Percentiles rank a stretch among this genome's conserved stretches.
These are phyloP conservation scores for Anthopleura sola DNA, from an alignment of 64 coral and sea anemone species.

Conservation along the genomic window DNA sequence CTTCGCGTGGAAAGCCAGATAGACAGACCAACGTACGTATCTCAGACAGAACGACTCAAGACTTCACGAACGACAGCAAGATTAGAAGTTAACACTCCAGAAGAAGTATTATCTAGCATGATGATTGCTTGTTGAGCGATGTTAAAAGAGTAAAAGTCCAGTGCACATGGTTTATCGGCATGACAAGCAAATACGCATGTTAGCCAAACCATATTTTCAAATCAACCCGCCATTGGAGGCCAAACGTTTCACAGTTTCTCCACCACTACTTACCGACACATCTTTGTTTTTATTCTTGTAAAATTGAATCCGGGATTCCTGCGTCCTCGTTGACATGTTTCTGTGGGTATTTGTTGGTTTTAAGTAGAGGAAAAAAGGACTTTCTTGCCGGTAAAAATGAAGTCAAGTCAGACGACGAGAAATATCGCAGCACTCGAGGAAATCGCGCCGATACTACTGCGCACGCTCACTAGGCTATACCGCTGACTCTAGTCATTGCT, in stretches of 20 bases:
- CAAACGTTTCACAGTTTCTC: background rate
- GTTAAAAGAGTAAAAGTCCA: background rate
- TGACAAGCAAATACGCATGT: background rate
- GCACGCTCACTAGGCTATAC: background rate
- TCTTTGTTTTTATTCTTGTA: slow-evolving; percentile 99
- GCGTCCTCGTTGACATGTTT: slow-evolving; percentile 75
- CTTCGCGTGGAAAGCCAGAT: background rate
- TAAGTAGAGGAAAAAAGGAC: background rate
- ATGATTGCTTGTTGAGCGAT: background rate
- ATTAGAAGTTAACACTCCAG: background rate
- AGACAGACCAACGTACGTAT: background rate
- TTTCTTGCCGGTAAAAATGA: slow-evolving; percentile 14
- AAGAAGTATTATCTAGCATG: background rate
- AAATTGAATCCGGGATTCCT: slow-evolving; percentile 76
- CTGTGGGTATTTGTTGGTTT: background rate
- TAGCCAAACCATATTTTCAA: slow-evolving; percentile 34
- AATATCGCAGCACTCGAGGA: slow-evolving; percentile 5
- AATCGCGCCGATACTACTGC: slow-evolving; percentile 3
- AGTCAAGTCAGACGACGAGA: slow-evolving; percentile 20
- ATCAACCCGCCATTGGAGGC: slow-evolving; percentile 46
- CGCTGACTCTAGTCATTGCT: background rate
- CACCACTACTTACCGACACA: slow-evolving; percentile 69
- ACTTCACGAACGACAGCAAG: background rate
- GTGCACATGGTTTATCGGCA: slow-evolving; percentile 3
- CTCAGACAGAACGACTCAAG: background rate